Percentiles rank a stretch among this genome's conserved stretches.
Conservation (phyloP, 2,888 invertebrate species). For the Polymixis lichenea region DNA sequence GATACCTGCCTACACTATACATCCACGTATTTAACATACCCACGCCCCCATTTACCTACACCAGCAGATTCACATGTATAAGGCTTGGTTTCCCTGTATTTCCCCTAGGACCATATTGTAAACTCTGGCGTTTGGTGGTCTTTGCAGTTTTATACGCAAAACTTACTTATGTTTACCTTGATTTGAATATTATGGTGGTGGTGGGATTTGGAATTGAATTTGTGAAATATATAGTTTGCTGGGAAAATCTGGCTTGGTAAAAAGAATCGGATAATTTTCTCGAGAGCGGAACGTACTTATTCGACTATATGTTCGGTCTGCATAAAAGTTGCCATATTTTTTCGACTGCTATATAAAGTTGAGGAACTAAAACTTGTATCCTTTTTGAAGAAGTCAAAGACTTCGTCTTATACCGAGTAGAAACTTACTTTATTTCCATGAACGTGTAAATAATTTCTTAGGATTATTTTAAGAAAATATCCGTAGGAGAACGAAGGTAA, state of each 20-base stretch:
- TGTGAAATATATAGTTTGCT: neutral
- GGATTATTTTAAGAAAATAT: no score
- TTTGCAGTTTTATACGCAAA: conserved; percentile 6
- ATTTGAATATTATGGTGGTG: neutral
- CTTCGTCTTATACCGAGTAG: no score
- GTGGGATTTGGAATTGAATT: neutral
- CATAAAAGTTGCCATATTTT: no score
- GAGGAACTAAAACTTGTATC: no score
- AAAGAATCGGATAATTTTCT: no score
- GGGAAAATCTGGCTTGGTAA: neutral
- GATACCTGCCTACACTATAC: neutral
- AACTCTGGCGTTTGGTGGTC: conserved; percentile 14
- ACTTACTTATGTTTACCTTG: conserved; percentile 6
- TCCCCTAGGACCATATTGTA: conserved; percentile 47
- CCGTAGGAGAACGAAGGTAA: no score
- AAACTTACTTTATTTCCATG: no score
- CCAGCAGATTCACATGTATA: conserved; percentile 40
- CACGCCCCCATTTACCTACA: conserved; percentile 6
- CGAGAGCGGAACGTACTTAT: neutral
- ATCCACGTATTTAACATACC: conserved; percentile 12
- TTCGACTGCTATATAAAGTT: no score
- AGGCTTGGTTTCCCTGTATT: conserved; percentile 48
- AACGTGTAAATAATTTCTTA: no score
- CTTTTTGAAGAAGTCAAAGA: no score
- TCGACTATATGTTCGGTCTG: no score